Conservation (phyloP, 2,113 vertebrate species). For the Phyllostomus hastatus region DNA sequence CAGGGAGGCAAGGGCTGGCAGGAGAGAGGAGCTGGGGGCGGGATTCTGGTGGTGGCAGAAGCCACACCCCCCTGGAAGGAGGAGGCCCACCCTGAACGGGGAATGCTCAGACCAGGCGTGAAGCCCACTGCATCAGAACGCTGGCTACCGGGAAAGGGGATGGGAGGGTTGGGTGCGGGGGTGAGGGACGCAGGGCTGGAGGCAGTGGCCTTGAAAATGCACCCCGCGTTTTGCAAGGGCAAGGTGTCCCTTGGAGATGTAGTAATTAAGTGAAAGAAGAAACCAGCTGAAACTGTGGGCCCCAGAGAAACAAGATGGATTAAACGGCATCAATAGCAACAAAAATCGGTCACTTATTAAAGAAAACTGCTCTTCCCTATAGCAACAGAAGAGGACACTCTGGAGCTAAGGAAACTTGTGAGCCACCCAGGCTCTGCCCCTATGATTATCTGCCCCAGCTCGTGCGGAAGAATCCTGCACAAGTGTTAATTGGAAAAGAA, state of each 20-base stretch:
- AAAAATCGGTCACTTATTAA: background rate
- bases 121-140: background rate
- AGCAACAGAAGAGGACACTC: background rate
- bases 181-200: background rate
- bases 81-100: background rate
- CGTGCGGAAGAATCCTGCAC: background rate
- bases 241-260: background rate
- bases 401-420: background rate
- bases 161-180: background rate
- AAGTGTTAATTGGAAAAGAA: background rate
- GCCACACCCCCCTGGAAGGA: background rate
- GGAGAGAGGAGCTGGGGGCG: background rate
- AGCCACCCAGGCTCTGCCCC: background rate
- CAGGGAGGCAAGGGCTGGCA: background rate
- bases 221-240: background rate
- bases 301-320: background rate
- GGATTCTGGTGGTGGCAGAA: background rate
- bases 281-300: background rate
- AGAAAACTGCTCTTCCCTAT: background rate
- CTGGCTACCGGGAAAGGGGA: background rate
- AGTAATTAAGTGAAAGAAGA: background rate
- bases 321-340: background rate
- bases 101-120: background rate
- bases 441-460: background rate
- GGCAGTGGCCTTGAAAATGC: background rate